These are phyloP conservation scores for Trachelus stipa DNA, from an alignment of 2,888 invertebrate species.

Conservation along the genomic window DNA sequence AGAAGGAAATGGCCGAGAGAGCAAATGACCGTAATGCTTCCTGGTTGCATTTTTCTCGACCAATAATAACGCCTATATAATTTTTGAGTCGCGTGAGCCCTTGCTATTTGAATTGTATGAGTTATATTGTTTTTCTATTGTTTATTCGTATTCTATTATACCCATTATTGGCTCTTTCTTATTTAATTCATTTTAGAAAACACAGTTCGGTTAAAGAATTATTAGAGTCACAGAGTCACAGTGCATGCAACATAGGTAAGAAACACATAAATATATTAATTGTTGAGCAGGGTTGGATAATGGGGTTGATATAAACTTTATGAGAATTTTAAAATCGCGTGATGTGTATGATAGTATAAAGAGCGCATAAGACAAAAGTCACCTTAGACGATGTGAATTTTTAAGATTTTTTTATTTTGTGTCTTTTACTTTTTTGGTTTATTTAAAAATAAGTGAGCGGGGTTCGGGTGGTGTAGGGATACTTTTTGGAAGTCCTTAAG, in stretches of 20 bases:
- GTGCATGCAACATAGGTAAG: not conserved
- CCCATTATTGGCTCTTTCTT: not conserved
- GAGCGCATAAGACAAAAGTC: not conserved
- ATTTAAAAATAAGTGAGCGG: slow-evolving; percentile 35
- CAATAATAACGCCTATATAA: not conserved
- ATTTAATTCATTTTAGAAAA: not conserved
- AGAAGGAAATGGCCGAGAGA: not conserved
- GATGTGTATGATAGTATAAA: not conserved
- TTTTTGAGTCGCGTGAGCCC: not conserved
- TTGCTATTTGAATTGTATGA: not conserved
- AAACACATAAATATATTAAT: not conserved
- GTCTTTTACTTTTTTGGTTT: slow-evolving; percentile 33
- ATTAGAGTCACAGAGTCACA: not conserved
- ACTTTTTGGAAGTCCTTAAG: slow-evolving; percentile 19
- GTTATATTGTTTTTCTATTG: not conserved
- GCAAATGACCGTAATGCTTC: not conserved
- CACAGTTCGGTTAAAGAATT: not conserved
- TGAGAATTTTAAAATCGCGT: not conserved
- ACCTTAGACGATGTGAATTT: slow-evolving; percentile 27
- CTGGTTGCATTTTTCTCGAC: not conserved
- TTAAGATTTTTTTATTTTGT: slow-evolving; percentile 41
- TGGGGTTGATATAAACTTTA: not conserved
- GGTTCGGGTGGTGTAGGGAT: not conserved
- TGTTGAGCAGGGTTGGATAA: not conserved
- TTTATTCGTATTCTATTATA: not conserved